Percentiles rank a stretch among this genome's conserved stretches.
These are phyloP conservation scores for Diplodus sargus DNA, from an alignment of 2,797 vertebrate genomes.

Conservation along the genomic window DNA sequence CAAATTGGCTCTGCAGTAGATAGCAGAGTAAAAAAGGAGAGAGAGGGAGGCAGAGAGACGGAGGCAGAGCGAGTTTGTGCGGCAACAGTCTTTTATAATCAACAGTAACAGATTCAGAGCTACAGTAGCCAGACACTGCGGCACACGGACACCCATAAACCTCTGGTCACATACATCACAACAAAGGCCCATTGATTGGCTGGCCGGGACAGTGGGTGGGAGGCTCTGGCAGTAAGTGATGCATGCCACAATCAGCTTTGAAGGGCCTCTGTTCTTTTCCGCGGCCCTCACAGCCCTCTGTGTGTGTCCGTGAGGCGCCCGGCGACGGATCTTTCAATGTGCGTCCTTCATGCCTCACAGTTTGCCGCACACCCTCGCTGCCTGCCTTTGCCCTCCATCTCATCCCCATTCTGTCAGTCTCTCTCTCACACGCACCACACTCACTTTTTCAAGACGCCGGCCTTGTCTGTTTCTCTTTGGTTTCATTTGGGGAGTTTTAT, in stretches of 20 bases:
- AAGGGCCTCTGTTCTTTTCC: constrained; percentile 64
- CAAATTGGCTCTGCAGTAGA: constrained; percentile 81
- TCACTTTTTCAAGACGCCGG: constrained; percentile 48
- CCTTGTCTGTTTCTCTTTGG: constrained; percentile 58
- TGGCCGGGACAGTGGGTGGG: constrained; percentile 61
- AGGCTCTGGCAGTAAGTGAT: constrained; percentile 64
- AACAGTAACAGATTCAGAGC: constrained; percentile 72
- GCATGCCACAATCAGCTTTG: constrained; percentile 72
- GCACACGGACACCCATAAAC: constrained; percentile 74
- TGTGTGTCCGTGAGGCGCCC: constrained; percentile 60
- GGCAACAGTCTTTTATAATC: constrained; percentile 72
- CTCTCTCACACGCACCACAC: constrained; percentile 6
- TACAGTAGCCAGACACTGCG: constrained; percentile 72
- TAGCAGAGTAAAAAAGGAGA: constrained; percentile 63
- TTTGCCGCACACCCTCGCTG: constrained; percentile 61
- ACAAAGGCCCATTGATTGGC: constrained; percentile 74
- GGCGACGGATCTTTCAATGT: constrained; percentile 64
- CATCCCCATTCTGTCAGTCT: constrained; percentile 75
- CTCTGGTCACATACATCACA: constrained; percentile 62
- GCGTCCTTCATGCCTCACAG: constrained; percentile 75
- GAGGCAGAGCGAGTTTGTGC: constrained; percentile 52
- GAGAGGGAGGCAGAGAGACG: constrained; percentile 41
- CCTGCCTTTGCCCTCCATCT: constrained; percentile 63
- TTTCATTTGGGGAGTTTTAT: constrained; percentile 64
- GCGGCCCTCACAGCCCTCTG: constrained; percentile 41